These are phyloP conservation scores for Magallana nippona DNA, from an alignment of 2,888 invertebrate species.

Conservation along the genomic window DNA sequence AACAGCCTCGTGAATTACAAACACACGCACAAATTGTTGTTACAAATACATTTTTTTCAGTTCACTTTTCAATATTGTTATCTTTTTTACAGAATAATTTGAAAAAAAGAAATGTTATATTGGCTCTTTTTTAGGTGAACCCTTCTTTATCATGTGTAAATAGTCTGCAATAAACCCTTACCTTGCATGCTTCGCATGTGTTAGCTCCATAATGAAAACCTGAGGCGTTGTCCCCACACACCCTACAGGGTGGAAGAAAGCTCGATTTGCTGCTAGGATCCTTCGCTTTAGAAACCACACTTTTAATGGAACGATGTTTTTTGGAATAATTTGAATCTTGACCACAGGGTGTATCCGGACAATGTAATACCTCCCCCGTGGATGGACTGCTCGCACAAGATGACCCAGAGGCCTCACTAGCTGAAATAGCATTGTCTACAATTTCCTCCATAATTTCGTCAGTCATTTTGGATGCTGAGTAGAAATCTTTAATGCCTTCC, in stretches of 20 bases:
- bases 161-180: constrained; percentile 42
- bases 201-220: constrained; percentile 77
- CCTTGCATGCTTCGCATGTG: constrained; percentile 77
- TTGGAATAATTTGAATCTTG: background rate
- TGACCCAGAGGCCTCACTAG: background rate
- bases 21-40: too few relatives aligned
- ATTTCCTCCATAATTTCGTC: constrained; percentile 32
- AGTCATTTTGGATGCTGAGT: background rate
- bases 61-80: too few relatives aligned
- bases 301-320: background rate
- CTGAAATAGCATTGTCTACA: constrained; percentile 33
- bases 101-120: too few relatives aligned
- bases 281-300: background rate
- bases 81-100: too few relatives aligned
- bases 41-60: too few relatives aligned
- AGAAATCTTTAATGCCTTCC: constrained; percentile 25
- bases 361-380: background rate
- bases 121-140: too few relatives aligned
- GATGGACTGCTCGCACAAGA: background rate
- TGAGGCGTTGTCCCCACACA: constrained; percentile 74
- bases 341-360: background rate
- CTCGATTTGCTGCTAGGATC: background rate
- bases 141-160: too few relatives aligned
- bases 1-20: too few relatives aligned
- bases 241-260: constrained; percentile 72